Percentiles rank a stretch among this genome's conserved stretches.
These are phyloP conservation scores for Chloebia gouldiae DNA, from an alignment of 2,113 vertebrate species.

Conservation along the genomic window DNA sequence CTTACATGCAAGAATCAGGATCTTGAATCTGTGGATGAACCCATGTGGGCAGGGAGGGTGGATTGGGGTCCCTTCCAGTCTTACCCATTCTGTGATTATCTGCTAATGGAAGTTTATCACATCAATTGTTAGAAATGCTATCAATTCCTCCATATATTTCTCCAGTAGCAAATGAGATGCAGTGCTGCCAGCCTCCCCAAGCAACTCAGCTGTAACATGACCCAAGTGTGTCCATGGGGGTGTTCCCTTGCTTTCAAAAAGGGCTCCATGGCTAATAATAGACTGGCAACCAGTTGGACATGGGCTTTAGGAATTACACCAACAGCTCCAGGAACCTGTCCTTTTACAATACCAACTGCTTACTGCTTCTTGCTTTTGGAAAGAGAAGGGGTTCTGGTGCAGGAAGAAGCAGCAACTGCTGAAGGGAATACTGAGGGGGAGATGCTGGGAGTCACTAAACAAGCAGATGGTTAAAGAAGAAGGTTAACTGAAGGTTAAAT, in stretches of 20 bases:
- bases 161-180: background rate
- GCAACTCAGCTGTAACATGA: background rate
- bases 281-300: background rate
- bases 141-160: background rate
- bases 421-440: background rate
- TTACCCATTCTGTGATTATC: background rate
- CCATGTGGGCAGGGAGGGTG: background rate
- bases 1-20: background rate
- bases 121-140: background rate
- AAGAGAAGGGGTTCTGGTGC: background rate
- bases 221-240: fast-evolving
- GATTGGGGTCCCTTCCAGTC: background rate
- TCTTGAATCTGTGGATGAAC: background rate
- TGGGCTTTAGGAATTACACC: background rate
- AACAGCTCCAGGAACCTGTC: background rate
- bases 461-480: background rate
- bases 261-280: background rate
- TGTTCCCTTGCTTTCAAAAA: background rate
- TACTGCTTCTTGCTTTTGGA: background rate
- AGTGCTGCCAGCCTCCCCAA: background rate
- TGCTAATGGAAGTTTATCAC: background rate
- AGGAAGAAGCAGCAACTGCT: background rate
- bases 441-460: background rate
- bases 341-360: background rate
- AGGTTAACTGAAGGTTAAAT: background rate